Evolutionary conservation across 2,888 invertebrate species (phyloP), one percentile per base, ranked within the genome.

Genomic region (Abscondita cerata): DNA sequence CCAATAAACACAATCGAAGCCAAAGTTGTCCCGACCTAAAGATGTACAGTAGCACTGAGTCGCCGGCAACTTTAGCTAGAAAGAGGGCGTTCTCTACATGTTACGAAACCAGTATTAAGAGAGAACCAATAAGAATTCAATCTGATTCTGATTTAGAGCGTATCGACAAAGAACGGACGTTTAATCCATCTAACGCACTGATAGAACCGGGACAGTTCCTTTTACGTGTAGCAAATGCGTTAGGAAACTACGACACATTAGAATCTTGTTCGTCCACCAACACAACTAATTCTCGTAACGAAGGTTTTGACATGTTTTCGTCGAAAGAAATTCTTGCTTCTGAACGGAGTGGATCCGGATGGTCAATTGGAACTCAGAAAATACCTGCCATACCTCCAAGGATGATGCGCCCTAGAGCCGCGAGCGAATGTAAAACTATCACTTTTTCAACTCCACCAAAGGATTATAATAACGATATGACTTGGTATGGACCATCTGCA

Each of bases 141-240:
- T 93, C 93, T 0, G 93, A 94, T 70, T 89, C 90, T 0, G 92
- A 93, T 78, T 81, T 94, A 44, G 85, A 88, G 61, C 86, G 88
- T 40, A 92, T 93, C 66, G 92, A 94, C 76, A 89, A 89, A 72
- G 88, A 89, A 68, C 88, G 88, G 64, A 93, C 93, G 0, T 91
- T 91, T 74, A 71, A 67, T 40, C 87, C 87, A 15, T 85, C 87
- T 1, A 86, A 88, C 64, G 88, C 88, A 8, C 85, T 90, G 67
- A 85, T 92, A 0, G 89, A 91, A 72, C 91, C 92, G 5, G 89
- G 89, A 4, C 91, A 92, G 73, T 76, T 94, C 1, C 76, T 93
- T 55, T 89, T 91, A 0, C 86, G 90, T 75, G 88, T 94, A 41
- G 92, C 92, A 0, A 89, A 90, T 71, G 91, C 92, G 9, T 78